Evolutionary conservation across 2,888 invertebrate species (phyloP), one percentile per base, ranked within the genome.

Genomic region (Capitulum mitella): DNA sequence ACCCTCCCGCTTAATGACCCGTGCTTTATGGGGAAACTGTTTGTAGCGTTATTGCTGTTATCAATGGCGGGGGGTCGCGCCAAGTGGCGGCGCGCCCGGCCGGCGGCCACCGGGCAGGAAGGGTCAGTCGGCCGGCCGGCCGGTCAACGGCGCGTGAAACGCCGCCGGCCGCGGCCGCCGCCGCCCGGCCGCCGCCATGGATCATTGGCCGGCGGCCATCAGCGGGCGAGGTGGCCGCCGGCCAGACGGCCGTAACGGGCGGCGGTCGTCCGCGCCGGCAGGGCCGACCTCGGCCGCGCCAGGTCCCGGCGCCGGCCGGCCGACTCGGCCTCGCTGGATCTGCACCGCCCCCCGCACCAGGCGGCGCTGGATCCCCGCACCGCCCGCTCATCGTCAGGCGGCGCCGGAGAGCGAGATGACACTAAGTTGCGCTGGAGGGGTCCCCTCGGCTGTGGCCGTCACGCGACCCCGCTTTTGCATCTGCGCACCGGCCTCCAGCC

Each of bases 1-100:
- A 64, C 64, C 64, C 64, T 64, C 64, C 64, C 64, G 64, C 64
- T 64, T 64, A 64, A 64, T 64, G 64, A 64, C 64, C 64, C 64
- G 64, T 64, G 64, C 64, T 64, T 64, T 64, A 64, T 64, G 64
- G 64, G 64, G 64, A 64, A 64, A 64, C 64, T 64, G 64, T 64
- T 64, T 64, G 64, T 64, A 64, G 64, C 64, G 64, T 64, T 64
- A 64, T 64, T 3, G 64, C 64, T 64, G 64, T 29, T 64, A 64
- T 64, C 64, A 32, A 29, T 64, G 34, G 64, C 34, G 19, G 64
- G 64, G 64, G 64, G 64, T 64, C 34, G n/a, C 19, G 64, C 64
- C 64, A 16, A 51, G 19, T 34, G 61, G 64, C 64, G 64, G 64
- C 34, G 34, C 12, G 64, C 34, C 51, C 51, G 51, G 64, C 14